These are phyloP conservation scores for Leptinotarsa haldemani DNA, from an alignment of 2,888 invertebrate genomes.

Conservation along the genomic window DNA sequence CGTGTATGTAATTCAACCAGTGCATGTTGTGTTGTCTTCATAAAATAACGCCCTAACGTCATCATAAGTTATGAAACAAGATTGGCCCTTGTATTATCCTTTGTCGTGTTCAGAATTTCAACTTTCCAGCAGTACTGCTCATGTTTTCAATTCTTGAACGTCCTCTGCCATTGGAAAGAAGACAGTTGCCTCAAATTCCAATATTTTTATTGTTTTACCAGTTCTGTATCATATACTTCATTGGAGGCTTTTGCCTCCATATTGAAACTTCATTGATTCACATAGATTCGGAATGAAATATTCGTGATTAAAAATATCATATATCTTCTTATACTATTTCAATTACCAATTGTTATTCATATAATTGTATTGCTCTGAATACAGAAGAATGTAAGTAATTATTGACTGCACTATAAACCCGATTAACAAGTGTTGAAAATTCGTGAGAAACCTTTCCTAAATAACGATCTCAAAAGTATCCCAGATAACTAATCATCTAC, in stretches of 20 bases:
- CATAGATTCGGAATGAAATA: not conserved
- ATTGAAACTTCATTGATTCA: not conserved
- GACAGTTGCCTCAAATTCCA: not conserved
- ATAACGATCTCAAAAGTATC: constrained; percentile 42
- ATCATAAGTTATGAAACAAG: too few relatives aligned
- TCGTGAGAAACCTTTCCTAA: constrained; percentile 40
- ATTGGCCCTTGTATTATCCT: too few relatives aligned
- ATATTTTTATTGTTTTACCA: not conserved
- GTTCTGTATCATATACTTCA: not conserved
- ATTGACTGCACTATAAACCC: constrained; percentile 19
- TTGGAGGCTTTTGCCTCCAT: not conserved
- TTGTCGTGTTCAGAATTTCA: too few relatives aligned
- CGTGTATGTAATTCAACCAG: too few relatives aligned
- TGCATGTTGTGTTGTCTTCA: too few relatives aligned
- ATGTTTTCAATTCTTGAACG: too few relatives aligned
- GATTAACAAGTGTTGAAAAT: constrained; percentile 32
- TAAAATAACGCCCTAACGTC: too few relatives aligned
- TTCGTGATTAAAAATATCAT: too few relatives aligned
- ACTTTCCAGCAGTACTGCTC: too few relatives aligned
- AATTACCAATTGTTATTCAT: not conserved
- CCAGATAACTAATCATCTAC: constrained; percentile 46
- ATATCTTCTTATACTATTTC: too few relatives aligned
- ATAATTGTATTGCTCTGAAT: not conserved
- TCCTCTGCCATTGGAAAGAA: not conserved
- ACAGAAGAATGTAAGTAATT: not conserved